Percentiles rank a stretch among this genome's conserved stretches.
These are phyloP conservation scores for Eudemis profundana DNA, from an alignment of 2,888 invertebrate species.

Conservation along the genomic window DNA sequence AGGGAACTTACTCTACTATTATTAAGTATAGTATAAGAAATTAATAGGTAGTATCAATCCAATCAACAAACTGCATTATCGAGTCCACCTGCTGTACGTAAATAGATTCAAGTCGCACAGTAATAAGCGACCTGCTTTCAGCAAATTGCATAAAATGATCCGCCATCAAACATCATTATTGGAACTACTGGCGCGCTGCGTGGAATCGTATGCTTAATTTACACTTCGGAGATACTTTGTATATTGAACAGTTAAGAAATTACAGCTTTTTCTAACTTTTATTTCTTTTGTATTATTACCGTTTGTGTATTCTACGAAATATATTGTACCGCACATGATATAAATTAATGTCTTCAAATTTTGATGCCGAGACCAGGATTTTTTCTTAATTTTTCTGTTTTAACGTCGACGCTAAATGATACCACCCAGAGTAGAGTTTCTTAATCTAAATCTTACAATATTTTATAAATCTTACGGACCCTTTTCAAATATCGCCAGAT, in stretches of 20 bases:
- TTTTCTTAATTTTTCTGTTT: not conserved
- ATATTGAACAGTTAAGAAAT: too few relatives aligned
- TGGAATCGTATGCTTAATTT: constrained; percentile 8
- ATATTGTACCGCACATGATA: too few relatives aligned
- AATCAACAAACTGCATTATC: constrained; percentile 10
- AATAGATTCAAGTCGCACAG: constrained; percentile 15
- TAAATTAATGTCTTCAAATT: too few relatives aligned
- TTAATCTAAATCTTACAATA: too few relatives aligned
- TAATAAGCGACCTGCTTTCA: constrained; percentile 36
- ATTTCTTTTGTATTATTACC: too few relatives aligned
- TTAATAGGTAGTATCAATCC: not conserved
- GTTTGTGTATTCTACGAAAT: too few relatives aligned
- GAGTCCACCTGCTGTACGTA: constrained; percentile 12
- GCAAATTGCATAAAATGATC: constrained; percentile 38
- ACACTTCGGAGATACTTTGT: not conserved
- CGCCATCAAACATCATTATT: constrained; percentile 37
- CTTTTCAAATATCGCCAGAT: too few relatives aligned
- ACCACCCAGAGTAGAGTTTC: too few relatives aligned
- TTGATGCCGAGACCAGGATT: not conserved
- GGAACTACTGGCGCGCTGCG: constrained; percentile 8
- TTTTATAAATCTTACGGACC: too few relatives aligned
- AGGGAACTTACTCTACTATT: too few relatives aligned
- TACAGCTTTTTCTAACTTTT: too few relatives aligned
- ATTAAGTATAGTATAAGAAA: not conserved
- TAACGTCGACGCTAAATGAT: too few relatives aligned